These are phyloP conservation scores for Aulostomus chinensis DNA, from an alignment of 2,797 vertebrate species.

Conservation along the genomic window DNA sequence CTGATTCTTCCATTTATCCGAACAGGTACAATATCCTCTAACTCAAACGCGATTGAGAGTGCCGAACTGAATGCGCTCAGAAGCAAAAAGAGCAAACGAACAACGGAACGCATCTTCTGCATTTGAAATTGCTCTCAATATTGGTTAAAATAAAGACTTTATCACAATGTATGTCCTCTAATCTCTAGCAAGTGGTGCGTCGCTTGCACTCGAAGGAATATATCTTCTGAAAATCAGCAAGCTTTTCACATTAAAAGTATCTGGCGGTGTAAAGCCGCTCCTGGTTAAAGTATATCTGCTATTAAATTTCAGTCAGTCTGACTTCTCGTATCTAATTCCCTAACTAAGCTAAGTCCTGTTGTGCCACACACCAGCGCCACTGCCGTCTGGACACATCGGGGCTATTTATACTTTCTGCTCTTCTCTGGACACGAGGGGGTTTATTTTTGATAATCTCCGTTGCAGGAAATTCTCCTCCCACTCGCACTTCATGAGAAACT, in stretches of 20 bases:
- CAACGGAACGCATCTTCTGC: conserved; percentile 56
- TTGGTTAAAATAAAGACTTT: background rate
- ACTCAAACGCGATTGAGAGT: conserved; percentile 57
- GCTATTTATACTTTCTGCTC: conserved; percentile 93
- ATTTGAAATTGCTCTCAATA: conserved; percentile 9
- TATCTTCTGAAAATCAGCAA: background rate
- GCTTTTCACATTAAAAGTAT: conserved; percentile 15
- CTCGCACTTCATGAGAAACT: conserved; percentile 80
- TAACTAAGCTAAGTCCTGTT: conserved; percentile 30
- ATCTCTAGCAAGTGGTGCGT: conserved; percentile 15
- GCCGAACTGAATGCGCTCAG: conserved; percentile 58
- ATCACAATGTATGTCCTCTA: conserved; percentile 5
- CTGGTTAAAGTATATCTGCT: conserved; percentile 31
- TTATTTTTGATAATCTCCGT: conserved; percentile 91
- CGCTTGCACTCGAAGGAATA: background rate
- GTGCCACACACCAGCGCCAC: conserved; percentile 59
- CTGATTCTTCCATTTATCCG: conserved; percentile 57
- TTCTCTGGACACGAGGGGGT: conserved; percentile 89
- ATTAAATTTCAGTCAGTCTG: no score
- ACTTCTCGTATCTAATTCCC: conserved; percentile 20
- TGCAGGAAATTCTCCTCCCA: conserved; percentile 92
- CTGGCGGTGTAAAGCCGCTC: conserved; percentile 40
- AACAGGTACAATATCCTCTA: conserved; percentile 78
- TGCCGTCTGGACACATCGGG: conserved; percentile 74
- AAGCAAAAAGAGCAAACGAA: conserved; percentile 47